Evolutionary conservation across 2,888 invertebrate genomes (phyloP), one percentile per base, ranked within the genome.

Genomic region (Thereva unica): DNA sequence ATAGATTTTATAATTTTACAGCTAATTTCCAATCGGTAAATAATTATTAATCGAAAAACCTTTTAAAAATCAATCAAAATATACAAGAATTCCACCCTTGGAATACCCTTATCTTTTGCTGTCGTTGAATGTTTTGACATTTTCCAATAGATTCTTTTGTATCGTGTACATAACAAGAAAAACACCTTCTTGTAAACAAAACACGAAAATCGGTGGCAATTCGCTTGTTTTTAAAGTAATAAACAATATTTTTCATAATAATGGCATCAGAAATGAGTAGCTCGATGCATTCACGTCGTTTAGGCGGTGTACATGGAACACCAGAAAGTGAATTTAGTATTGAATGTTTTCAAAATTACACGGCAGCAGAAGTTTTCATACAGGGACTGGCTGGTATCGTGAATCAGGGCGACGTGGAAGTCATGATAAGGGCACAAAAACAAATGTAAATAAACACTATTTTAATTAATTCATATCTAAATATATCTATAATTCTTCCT

Each of bases 311-410:
- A 3, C 74, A 74, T 40, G 74, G 72, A 3, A 73, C 75, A 12
- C 73, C 74, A 3, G 74, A 74, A 65, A 74, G 74, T 70, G 71
- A 74, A 56, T 73, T 73, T 74, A 91, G 91, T 69, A 93, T 92
- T 73, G 93, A 93, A 84, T 93, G 92, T 76, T 93, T 92, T 77
- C 92, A 92, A 81, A 94, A 93, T 78, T 93, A 91, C 75, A 90
- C 93, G 0, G 93, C 95, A 0, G 90, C 95, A 0, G 95, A 95
- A 78, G 93, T 94, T 0, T 95, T 95, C 76, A 89, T 94, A n/a
- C 95, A 95, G 79, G 93, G 94, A 0, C 82, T 95, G 12, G 93
- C 95, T 5, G 94, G 94, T 63, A 91, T 95, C 80, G 93, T 95
- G 0, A 92, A 95, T 77, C 94, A 95, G 76, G 89, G 90, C 68